phyloP scores from a whole-genome alignment of 2,113 vertebrate genomes.

The Setophaga petechia region DNA sequence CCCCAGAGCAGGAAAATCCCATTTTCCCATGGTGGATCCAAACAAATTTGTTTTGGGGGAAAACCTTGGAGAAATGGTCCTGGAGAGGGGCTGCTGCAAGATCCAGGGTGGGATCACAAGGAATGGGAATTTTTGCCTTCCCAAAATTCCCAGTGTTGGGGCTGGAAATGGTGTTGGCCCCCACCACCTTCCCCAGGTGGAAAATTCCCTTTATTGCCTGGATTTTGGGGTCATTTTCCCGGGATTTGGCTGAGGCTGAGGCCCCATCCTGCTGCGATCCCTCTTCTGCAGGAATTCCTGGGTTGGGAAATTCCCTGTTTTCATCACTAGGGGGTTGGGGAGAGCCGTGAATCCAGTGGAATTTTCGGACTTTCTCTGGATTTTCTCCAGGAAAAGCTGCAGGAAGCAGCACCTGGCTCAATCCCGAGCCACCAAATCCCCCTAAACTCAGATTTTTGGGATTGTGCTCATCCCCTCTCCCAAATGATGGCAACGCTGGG shows the following conservation, averaged over 20 bases:
- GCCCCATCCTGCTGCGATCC: not conserved
- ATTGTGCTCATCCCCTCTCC: not conserved
- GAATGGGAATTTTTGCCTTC: not conserved
- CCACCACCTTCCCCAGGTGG: rapidly evolving
- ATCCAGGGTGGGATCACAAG: rapidly evolving
- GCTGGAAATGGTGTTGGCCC: not conserved
- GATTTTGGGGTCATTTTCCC: not conserved
- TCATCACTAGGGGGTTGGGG: constrained; percentile 25
- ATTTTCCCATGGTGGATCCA: not conserved
- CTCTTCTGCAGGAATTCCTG: not conserved
- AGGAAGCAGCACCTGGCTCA: not conserved
- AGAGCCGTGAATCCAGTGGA: not conserved
- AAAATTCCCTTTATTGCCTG: not conserved
- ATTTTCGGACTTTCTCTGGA: not conserved
- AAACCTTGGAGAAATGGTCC: rapidly evolving
- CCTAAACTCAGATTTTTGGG: rapidly evolving
- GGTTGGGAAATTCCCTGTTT: not conserved
- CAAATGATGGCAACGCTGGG: rapidly evolving
- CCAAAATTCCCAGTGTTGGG: not conserved
- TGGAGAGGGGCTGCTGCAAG: not conserved
- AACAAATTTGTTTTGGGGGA: not conserved
- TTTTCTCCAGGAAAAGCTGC: not conserved
- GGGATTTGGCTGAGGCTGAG: not conserved
- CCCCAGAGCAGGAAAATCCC: not conserved
- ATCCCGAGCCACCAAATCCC: rapidly evolving